These are phyloP conservation scores for Phoeniculus purpureus DNA, from an alignment of 2,797 vertebrate species.

Conservation along the genomic window DNA sequence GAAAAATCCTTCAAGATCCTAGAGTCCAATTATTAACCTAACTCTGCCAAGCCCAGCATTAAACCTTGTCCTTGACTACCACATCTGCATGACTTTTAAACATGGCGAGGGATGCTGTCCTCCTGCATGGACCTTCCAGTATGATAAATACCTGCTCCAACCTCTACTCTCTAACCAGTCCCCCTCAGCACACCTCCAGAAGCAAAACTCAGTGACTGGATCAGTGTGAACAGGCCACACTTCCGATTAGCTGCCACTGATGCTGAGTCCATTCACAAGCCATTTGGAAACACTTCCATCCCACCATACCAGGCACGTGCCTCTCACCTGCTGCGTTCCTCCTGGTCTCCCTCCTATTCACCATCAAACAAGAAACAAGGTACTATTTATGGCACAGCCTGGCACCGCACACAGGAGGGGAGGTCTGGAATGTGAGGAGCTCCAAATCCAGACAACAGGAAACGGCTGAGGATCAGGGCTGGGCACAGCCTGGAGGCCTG, in stretches of 20 bases:
- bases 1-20: too few relatives aligned
- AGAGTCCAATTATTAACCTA: too few relatives aligned
- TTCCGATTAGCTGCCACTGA: background rate
- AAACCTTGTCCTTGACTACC: too few relatives aligned
- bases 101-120: background rate
- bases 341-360: background rate
- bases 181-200: background rate
- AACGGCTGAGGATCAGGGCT: slow-evolving; percentile 54
- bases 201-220: background rate
- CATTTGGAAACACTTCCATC: background rate
- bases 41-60: too few relatives aligned
- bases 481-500: slow-evolving; percentile 36
- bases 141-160: background rate
- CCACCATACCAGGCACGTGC: background rate
- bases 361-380: background rate
- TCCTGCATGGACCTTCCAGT: background rate
- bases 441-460: slow-evolving; percentile 55
- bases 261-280: background rate
- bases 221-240: background rate
- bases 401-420: background rate
- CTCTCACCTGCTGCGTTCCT: background rate
- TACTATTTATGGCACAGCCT: slow-evolving; percentile 12
- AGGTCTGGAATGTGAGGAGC: slow-evolving; percentile 50
- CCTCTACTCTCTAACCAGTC: background rate
- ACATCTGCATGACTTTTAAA: too few relatives aligned